Evolutionary conservation across 2,113 vertebrate genomes (phyloP).

Genomic region (Cephalopterus ornatus): DNA sequence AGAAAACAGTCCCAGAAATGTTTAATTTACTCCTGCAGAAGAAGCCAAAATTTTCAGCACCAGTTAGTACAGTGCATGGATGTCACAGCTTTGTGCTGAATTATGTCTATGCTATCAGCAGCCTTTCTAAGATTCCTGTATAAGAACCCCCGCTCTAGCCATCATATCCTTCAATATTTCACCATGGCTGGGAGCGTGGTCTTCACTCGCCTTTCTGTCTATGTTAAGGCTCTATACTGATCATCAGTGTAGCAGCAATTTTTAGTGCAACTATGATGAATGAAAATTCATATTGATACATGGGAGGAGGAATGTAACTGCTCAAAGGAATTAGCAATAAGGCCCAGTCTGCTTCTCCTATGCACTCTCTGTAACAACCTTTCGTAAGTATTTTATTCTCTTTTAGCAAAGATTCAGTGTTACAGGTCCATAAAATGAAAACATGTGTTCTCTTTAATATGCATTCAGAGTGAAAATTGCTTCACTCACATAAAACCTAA

Average conservation of each 20-base stretch:
- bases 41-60: background rate
- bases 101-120: background rate
- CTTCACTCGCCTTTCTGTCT: background rate
- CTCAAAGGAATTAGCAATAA: background rate
- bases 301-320: background rate
- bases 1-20: background rate
- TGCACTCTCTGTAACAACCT: background rate
- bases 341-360: background rate
- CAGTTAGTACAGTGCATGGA: background rate
- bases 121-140: background rate
- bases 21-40: background rate
- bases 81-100: background rate
- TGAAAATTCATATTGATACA: slow-evolving; percentile 12
- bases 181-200: background rate
- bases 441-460: slow-evolving; percentile 53
- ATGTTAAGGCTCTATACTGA: background rate
- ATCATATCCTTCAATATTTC: background rate
- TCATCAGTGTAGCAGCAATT: background rate
- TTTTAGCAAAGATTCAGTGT: slow-evolving; percentile 31
- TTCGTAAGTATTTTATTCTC: slow-evolving; percentile 48
- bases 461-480: slow-evolving; percentile 14
- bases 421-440: slow-evolving; percentile 59
- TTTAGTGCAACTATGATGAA: background rate
- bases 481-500: slow-evolving; percentile 47
- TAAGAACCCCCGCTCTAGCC: background rate